Evolutionary conservation across 1,140 invertebrate species (phyloP).

Genomic region (Ephestia elutella): DNA sequence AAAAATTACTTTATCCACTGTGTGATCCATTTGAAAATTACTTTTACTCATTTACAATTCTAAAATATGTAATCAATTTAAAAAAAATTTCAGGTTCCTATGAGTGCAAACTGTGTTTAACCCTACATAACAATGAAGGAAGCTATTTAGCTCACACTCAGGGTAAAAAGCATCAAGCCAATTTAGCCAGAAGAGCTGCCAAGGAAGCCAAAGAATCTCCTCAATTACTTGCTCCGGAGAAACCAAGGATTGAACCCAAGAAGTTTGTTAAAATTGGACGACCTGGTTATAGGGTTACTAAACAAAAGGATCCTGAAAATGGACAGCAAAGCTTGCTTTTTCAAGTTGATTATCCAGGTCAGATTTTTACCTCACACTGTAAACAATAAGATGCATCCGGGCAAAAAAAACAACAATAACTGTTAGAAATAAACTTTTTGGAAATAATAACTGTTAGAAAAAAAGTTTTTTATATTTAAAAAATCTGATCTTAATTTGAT

Average conservation of each 20-base stretch:
- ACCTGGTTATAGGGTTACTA: slow-evolving; percentile 99
- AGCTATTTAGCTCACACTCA: slow-evolving; percentile 99
- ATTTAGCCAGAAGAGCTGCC: slow-evolving; percentile 96
- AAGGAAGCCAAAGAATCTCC: slow-evolving; percentile 99
- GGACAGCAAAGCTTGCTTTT: slow-evolving; percentile 98
- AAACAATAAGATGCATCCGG: too few species aligned
- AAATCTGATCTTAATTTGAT: too few species aligned
- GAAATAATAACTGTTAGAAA: too few species aligned
- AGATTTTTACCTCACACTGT: slow-evolving; percentile 10
- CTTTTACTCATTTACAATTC: too few species aligned
- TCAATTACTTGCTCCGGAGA: slow-evolving; percentile 91
- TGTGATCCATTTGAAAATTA: too few species aligned
- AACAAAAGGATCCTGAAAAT: slow-evolving; percentile 95
- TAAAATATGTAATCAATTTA: too few species aligned
- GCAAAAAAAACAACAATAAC: too few species aligned
- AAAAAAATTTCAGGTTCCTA: slow-evolving; percentile 85
- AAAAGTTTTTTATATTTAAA: too few species aligned
- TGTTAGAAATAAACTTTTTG: too few species aligned
- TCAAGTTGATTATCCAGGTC: slow-evolving; percentile 96
- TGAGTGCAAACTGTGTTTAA: slow-evolving; percentile 99
- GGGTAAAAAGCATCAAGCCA: slow-evolving; percentile 99
- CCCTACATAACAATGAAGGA: slow-evolving; percentile 99
- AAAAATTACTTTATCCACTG: too few species aligned
- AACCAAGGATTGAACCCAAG: slow-evolving; percentile 96
- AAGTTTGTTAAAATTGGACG: slow-evolving; percentile 99